phyloP scores from a whole-genome alignment of 2,888 invertebrate species.

The Hyposoter dolosus region DNA sequence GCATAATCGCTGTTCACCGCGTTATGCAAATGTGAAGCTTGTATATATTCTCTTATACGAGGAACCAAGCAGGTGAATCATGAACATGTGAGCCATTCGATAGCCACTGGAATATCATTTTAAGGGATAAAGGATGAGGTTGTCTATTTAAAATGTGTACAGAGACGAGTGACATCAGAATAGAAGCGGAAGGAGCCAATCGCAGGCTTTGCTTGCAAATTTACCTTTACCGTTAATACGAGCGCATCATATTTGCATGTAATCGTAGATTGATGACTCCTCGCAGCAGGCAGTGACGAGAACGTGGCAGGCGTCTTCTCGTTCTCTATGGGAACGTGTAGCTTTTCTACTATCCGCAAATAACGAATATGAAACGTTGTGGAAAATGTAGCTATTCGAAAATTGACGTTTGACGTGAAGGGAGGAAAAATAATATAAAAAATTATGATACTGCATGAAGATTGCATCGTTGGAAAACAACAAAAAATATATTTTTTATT shows the following conservation, averaged over 20 bases:
- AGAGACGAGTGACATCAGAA: background rate
- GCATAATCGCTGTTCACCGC: conserved; percentile 65
- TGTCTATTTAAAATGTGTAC: background rate
- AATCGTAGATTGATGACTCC: conserved; percentile 23
- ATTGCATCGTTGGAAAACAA: too few relatives aligned
- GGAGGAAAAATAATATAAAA: too few relatives aligned
- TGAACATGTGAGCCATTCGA: conserved; percentile 36
- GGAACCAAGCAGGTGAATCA: conserved; percentile 43
- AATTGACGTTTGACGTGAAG: too few relatives aligned
- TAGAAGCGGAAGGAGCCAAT: conserved; percentile 30
- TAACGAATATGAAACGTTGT: too few relatives aligned
- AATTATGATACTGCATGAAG: too few relatives aligned
- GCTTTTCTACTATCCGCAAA: too few relatives aligned
- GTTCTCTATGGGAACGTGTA: too few relatives aligned
- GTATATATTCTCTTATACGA: conserved; percentile 38
- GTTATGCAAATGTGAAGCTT: conserved; percentile 61
- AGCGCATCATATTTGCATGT: conserved; percentile 36
- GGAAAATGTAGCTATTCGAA: too few relatives aligned
- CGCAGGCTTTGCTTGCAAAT: conserved; percentile 39
- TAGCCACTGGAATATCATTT: conserved; percentile 46
- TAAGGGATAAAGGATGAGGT: conserved; percentile 1
- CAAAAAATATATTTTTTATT: too few relatives aligned
- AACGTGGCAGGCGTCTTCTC: background rate
- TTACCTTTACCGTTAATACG: conserved; percentile 14
- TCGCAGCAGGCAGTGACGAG: background rate